Evolutionary conservation across 2,113 vertebrate genomes (phyloP), one percentile per base, ranked within the genome.

Genomic region (Oreochromis niloticus): DNA sequence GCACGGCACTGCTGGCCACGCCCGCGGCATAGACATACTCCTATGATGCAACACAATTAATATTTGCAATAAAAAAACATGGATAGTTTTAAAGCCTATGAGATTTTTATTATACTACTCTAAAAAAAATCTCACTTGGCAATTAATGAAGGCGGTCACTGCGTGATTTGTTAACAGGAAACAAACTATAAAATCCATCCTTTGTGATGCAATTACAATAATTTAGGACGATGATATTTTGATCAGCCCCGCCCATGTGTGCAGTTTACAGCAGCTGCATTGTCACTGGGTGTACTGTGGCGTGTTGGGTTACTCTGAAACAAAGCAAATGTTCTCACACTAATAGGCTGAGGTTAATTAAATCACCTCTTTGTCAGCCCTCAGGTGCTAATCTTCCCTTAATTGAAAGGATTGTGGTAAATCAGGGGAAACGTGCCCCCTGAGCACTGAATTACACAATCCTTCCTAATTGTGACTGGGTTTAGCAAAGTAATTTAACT

Each of bases 371-470:
- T 90, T 93, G 91, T 94, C 88, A 89, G 87, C 93, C 95, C 94
- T 89, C 86, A 94, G 95, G 95, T 95, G 88, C 89, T 96, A 96
- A 96, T 96, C 94, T 96, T 88, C 81, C 83, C 87, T 93, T 96
- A 95, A 95, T 95, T 95, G 93, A 96, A 94, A 84, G 87, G 91
- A 94, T 92, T 93, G 94, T 88, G 84, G 89, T 95, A 94, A 96
- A 96, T 94, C 71, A 89, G 87, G 83, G 36, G 90, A 88, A 92
- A 91, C 66, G 63, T 85, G 83, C 92, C 92, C 89, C 93, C 59
- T 82, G 93, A 94, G 95, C 88, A 86, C 88, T 91, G 87, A 91
- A 93, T 95, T 93, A 92, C 90, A 92, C 93, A 90, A 92, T 83
- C 88, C 86, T 82, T 88, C 91, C 90, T 94, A 92, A 95, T 92